Conservation (phyloP, 2,113 vertebrate genomes). For the Physeter macrocephalus region DNA sequence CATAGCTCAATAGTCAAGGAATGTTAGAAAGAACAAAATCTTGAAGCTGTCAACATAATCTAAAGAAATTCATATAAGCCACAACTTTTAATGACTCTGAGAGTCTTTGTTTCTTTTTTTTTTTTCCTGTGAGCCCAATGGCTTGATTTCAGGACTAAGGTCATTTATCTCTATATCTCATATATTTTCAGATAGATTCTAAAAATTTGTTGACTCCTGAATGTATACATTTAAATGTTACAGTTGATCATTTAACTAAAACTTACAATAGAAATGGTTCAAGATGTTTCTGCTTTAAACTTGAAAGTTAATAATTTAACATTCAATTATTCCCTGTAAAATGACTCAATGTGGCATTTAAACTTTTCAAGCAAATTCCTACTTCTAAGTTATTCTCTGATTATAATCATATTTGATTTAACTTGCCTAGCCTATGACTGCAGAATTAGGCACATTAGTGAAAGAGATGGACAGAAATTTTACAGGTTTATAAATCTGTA, state of each 20-base stretch:
- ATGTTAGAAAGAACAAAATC: background rate
- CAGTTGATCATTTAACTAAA: background rate
- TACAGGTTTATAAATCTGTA: background rate
- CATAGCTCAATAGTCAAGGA: background rate
- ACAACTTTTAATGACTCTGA: background rate
- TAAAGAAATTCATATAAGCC: background rate
- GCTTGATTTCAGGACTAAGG: background rate
- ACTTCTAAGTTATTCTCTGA: background rate
- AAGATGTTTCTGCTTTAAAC: background rate
- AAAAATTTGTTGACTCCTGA: background rate
- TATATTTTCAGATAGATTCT: background rate
- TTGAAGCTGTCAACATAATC: background rate
- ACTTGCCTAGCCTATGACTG: background rate
- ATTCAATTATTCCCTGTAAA: background rate
- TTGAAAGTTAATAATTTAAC: background rate
- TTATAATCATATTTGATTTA: background rate
- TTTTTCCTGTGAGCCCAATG: fast-evolving
- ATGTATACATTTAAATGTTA: background rate
- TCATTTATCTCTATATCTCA: background rate
- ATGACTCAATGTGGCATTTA: background rate
- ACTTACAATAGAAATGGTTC: background rate
- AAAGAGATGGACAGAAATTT: background rate
- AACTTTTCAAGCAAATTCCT: background rate
- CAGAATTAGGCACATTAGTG: background rate
- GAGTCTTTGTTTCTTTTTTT: background rate